phyloP scores from a whole-genome alignment of 2,113 vertebrate species.

The Pedetes capensis region DNA sequence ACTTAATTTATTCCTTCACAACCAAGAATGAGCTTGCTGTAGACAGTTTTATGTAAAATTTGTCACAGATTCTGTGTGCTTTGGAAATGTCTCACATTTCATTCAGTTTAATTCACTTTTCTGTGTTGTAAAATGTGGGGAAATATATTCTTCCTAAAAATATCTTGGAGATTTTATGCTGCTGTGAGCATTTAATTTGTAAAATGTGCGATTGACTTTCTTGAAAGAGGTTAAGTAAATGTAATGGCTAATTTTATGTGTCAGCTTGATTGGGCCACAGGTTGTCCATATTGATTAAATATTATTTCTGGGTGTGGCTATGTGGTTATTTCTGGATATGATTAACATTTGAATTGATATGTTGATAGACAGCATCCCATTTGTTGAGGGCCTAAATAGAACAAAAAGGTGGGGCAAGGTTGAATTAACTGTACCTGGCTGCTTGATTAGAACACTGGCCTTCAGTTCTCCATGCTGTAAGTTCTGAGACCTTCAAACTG shows the following conservation, averaged over 20 bases:
- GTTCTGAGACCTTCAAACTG: not conserved
- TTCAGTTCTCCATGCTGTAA: not conserved
- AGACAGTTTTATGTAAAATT: conserved; percentile 20
- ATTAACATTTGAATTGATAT: not conserved
- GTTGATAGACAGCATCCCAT: not conserved
- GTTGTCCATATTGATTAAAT: not conserved
- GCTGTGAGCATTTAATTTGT: not conserved
- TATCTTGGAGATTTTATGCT: not conserved
- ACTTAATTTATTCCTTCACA: conserved; percentile 41
- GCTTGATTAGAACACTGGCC: not conserved
- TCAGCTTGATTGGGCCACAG: not conserved
- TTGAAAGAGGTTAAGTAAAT: not conserved
- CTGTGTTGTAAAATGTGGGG: not conserved
- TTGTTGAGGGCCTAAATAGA: not conserved
- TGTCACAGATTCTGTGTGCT: not conserved
- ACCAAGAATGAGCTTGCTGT: conserved; percentile 10
- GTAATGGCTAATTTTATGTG: not conserved
- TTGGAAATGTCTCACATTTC: conserved; percentile 47
- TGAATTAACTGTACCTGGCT: not conserved
- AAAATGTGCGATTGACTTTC: conserved; percentile 17
- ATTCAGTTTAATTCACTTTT: conserved; percentile 47
- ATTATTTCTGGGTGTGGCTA: not conserved
- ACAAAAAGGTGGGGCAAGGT: not conserved
- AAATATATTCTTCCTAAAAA: not conserved
- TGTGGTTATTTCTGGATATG: not conserved